Evolutionary conservation across 2,888 invertebrate genomes (phyloP), one percentile per base, ranked within the genome.

Genomic region (Punctoribates punctum): DNA sequence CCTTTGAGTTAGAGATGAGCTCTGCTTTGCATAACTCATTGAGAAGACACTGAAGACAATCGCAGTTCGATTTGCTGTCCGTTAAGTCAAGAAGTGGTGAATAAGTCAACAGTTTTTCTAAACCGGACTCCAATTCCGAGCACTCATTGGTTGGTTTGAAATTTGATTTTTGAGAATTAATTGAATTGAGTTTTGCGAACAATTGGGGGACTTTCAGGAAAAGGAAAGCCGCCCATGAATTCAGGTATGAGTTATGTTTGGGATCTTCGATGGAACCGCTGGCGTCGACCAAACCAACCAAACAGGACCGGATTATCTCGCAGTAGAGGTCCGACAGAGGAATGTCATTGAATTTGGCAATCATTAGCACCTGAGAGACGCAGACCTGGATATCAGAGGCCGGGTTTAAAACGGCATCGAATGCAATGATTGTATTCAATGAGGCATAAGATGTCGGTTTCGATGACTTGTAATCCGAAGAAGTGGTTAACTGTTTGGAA

Each of bases 11-110:
- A 17, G 88, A 90, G 0, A 96, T 87, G 34, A 96, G 86, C 83
- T 90, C 89, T 60, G 91, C 87, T 79, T 84, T 84, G 83, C 91
- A 88, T 78, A 95, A 87, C 81, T 94, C 94, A 78, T 91, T 91
- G 48, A 95, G 83, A n/a, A 96, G 85, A 81, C 91, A 90, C 81
- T 93, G 90, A 48, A 96, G 86, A 83, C 91, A 92, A 82, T 94
- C 95, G 82, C 94, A 94, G 25, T 90, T 91, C 82, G 92, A 92
- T 81, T 92, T 93, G 0, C 91, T 90, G 84, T 96, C 96, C 84
- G 94, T 90, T 78, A 93, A 89, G 84, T 96, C 94, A 23, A 96
- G 85, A 25, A 96, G 85, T 0, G 94, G 91, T 72, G 90, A 90
- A 80, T 91, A 92, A 82, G 92, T 91, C 4, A 95, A 84, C n/a